These are phyloP conservation scores for Cyphomyrmex costatus DNA, from an alignment of 1,140 invertebrate species.

Conservation along the genomic window DNA sequence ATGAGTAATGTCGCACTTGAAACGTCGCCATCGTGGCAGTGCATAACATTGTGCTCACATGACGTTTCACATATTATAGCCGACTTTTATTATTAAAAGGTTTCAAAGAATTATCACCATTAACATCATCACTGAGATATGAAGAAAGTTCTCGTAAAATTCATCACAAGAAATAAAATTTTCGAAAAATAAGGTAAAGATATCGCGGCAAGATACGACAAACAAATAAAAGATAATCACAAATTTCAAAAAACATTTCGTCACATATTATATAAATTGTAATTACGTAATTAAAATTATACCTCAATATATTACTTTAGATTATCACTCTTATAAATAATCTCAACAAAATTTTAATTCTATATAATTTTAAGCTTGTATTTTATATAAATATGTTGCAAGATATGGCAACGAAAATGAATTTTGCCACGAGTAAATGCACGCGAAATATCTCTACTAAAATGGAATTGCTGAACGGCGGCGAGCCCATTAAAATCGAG, in stretches of 20 bases:
- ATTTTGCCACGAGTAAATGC: slow-evolving; percentile 43
- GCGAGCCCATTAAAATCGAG: slow-evolving; percentile 62
- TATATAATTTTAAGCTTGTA: background rate
- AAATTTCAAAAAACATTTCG: background rate
- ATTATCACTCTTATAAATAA: background rate
- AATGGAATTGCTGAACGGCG: slow-evolving; percentile 53
- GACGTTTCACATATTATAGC: slow-evolving; percentile 18
- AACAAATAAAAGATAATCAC: background rate
- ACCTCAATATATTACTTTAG: background rate
- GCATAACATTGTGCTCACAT: background rate
- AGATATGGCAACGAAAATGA: slow-evolving; percentile 20
- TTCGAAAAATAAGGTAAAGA: background rate
- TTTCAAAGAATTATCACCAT: background rate
- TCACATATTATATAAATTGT: background rate
- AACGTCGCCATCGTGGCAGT: slow-evolving; percentile 64
- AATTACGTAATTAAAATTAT: background rate
- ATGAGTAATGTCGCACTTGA: slow-evolving; percentile 71
- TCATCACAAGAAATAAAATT: background rate
- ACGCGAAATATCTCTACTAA: slow-evolving; percentile 49
- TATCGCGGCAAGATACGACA: background rate
- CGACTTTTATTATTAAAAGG: slow-evolving; percentile 13
- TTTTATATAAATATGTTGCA: slow-evolving; percentile 40
- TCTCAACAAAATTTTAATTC: background rate
- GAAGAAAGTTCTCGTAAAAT: background rate
- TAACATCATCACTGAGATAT: background rate